Conservation (phyloP, 2,888 invertebrate genomes). For the Calephelis perditalis region DNA sequence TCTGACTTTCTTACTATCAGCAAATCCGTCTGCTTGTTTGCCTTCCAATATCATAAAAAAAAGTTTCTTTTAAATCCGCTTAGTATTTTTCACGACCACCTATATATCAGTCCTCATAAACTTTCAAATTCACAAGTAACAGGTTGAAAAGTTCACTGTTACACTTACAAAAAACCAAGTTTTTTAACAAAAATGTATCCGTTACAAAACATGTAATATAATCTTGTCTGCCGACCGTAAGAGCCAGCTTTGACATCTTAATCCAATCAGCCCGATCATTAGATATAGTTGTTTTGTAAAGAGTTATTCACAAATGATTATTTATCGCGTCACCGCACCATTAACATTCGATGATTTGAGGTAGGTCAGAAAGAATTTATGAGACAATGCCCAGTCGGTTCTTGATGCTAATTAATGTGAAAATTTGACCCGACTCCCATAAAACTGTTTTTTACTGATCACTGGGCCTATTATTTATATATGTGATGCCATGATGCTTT, state of each 20-base stretch:
- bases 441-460: conserved; percentile 2
- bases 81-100: too few relatives aligned
- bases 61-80: too few relatives aligned
- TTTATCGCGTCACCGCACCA: conserved; percentile 42
- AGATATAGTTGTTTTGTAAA: conserved; percentile 44
- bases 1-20: too few relatives aligned
- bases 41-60: too few relatives aligned
- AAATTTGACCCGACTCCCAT: neutral
- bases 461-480: conserved; percentile 5
- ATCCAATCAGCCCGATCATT: conserved; percentile 69
- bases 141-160: too few relatives aligned
- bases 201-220: conserved; percentile 42
- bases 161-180: too few relatives aligned
- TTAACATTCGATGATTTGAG: conserved; percentile 59
- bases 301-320: conserved; percentile 52
- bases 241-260: conserved; percentile 69
- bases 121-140: too few relatives aligned
- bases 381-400: conserved; percentile 1
- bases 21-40: too few relatives aligned
- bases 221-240: conserved; percentile 68
- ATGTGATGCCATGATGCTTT: conserved; percentile 2
- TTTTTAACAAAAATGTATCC: conserved; percentile 29
- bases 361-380: conserved; percentile 45
- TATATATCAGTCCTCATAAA: too few relatives aligned
- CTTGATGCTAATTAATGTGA: conserved; percentile 5